These are phyloP conservation scores for Silurus meridionalis DNA, from an alignment of 2,113 vertebrate genomes.

Conservation along the genomic window DNA sequence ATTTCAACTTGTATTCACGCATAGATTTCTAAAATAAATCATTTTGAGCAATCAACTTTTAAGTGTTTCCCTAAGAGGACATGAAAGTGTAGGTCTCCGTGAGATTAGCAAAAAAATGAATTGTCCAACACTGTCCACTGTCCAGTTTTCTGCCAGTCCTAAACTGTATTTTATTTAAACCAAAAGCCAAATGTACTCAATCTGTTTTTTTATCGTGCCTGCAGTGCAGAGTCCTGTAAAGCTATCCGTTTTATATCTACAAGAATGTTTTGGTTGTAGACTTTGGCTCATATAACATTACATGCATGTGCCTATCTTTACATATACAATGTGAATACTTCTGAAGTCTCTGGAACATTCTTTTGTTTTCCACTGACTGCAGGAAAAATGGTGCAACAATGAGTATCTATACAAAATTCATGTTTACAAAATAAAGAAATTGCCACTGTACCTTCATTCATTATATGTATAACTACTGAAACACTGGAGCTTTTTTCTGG, in stretches of 20 bases:
- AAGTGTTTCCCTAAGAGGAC: slow-evolving; percentile 50
- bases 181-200: slow-evolving; percentile 34
- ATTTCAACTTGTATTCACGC: background rate
- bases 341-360: background rate
- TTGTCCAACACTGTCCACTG: background rate
- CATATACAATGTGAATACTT: background rate
- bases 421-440: slow-evolving; percentile 26
- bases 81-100: slow-evolving; percentile 56
- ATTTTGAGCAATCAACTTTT: slow-evolving; percentile 42
- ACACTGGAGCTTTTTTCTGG: slow-evolving; percentile 55
- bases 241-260: slow-evolving; percentile 41
- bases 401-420: slow-evolving; percentile 16
- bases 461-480: slow-evolving; percentile 39
- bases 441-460: slow-evolving; percentile 17
- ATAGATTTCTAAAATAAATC: slow-evolving; percentile 26
- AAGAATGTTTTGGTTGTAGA: slow-evolving; percentile 43
- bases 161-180: slow-evolving; percentile 28
- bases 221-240: slow-evolving; percentile 31
- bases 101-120: slow-evolving; percentile 42
- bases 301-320: slow-evolving; percentile 37
- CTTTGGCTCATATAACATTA: slow-evolving; percentile 35
- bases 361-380: slow-evolving; percentile 1
- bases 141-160: background rate
- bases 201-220: slow-evolving; percentile 31
- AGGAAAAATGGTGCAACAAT: slow-evolving; percentile 11